Conservation (phyloP, 2,888 invertebrate species). For the Brachynemurus nebulosus region DNA sequence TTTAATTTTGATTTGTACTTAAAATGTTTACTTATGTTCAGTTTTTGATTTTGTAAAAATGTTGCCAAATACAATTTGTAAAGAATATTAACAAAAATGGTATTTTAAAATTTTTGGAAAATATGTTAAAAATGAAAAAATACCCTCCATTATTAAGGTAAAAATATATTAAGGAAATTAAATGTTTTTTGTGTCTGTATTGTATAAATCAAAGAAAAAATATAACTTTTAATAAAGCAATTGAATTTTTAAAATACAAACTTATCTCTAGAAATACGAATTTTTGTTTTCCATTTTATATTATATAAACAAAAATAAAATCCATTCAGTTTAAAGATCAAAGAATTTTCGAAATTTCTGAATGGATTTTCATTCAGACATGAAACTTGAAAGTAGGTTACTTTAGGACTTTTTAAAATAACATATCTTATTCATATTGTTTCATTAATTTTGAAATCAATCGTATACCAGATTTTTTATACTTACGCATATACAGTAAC, state of each 20-base stretch:
- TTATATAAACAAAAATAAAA: no score
- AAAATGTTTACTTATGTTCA: background rate
- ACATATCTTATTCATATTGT: no score
- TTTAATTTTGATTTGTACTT: no score
- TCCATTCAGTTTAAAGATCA: no score
- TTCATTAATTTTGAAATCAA: no score
- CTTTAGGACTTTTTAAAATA: no score
- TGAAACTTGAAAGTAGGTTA: no score
- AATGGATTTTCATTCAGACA: no score
- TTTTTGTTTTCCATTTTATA: constrained; percentile 1
- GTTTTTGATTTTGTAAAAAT: background rate
- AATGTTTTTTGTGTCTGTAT: constrained; percentile 3
- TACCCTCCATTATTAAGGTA: constrained; percentile 2
- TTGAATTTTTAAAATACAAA: constrained; percentile 3
- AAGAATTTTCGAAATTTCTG: no score
- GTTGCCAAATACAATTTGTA: constrained; percentile 2
- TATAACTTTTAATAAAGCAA: background rate
- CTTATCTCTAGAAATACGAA: constrained; percentile 7
- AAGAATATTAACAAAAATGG: background rate
- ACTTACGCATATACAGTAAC: no score
- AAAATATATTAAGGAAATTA: background rate
- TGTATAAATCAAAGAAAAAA: constrained; percentile 2
- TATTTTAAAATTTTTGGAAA: background rate
- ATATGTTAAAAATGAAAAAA: background rate
- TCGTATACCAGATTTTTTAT: no score